Conservation (phyloP, 1,140 invertebrate genomes). For the Zelostemma sp. region DNA sequence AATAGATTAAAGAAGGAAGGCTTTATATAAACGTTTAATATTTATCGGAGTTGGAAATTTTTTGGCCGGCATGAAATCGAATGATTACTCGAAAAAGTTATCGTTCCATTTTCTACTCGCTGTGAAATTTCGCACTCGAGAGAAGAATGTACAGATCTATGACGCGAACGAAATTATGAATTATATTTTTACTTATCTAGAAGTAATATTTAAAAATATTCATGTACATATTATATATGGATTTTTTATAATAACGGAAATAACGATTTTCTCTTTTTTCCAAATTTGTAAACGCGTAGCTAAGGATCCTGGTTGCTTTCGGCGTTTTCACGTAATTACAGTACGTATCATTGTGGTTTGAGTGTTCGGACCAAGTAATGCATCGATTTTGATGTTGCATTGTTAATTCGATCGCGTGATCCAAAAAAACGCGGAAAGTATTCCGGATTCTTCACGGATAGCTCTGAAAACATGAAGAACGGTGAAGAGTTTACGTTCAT, state of each 20-base stretch:
- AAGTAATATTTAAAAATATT: conserved; percentile 66
- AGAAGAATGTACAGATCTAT: conserved; percentile 60
- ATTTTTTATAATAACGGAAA: conserved; percentile 54
- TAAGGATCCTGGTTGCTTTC: no score
- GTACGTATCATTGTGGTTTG: conserved; percentile 15
- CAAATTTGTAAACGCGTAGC: no score
- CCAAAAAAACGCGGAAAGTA: conserved; percentile 11
- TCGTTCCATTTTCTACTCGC: neutral
- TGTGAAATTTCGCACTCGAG: neutral
- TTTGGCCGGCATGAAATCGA: neutral
- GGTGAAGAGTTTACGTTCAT: no score
- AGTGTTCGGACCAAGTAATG: conserved; percentile 5
- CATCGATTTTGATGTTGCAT: no score
- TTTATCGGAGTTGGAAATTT: conserved; percentile 28
- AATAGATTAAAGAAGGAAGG: conserved; percentile 20
- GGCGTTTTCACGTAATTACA: no score
- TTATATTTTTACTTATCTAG: conserved; percentile 71
- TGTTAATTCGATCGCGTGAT: conserved; percentile 12
- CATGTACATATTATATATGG: conserved; percentile 53
- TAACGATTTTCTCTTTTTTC: conserved; percentile 59
- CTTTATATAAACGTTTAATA: conserved; percentile 47
- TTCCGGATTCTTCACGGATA: conserved; percentile 16
- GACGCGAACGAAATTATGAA: conserved; percentile 66
- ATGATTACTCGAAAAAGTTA: neutral
- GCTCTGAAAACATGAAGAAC: no score